These are phyloP conservation scores for Polydrusus cervinus DNA, from an alignment of 2,888 invertebrate genomes.

Conservation along the genomic window DNA sequence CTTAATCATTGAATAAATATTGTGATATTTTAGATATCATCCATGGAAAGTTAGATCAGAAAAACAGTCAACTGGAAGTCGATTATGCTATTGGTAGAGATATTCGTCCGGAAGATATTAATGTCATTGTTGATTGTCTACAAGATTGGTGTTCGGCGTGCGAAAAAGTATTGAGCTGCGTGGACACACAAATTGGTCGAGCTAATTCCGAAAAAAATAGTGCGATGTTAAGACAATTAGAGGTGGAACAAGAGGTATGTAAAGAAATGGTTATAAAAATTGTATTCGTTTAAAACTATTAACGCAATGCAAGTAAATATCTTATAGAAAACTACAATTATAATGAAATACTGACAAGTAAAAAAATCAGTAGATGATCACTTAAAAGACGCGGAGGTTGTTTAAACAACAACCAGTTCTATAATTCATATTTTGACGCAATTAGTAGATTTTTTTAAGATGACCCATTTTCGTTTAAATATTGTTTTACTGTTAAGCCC, in stretches of 20 bases:
- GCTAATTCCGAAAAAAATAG: constrained; percentile 91
- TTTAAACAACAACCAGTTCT: too few species aligned
- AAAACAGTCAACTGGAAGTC: constrained; percentile 93
- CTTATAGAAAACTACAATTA: too few species aligned
- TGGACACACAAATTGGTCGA: constrained; percentile 90
- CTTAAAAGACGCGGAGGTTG: too few species aligned
- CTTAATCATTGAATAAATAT: too few species aligned
- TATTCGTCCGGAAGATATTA: constrained; percentile 88
- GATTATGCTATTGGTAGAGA: constrained; percentile 96
- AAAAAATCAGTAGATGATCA: too few species aligned
- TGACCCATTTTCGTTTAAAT: too few species aligned
- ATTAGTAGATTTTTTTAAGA: too few species aligned
- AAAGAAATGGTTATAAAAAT: background rate
- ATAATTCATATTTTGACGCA: too few species aligned
- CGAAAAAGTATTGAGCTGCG: constrained; percentile 89
- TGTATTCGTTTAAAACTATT: background rate
- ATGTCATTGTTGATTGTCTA: constrained; percentile 85
- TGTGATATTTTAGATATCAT: constrained; percentile 82
- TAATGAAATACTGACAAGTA: too few species aligned
- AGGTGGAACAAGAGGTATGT: constrained; percentile 89
- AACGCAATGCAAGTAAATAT: background rate
- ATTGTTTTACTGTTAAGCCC: too few species aligned
- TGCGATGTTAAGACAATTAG: constrained; percentile 85
- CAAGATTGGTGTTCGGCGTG: constrained; percentile 94
- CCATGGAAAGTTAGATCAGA: constrained; percentile 96